Evolutionary conservation across 2,888 invertebrate genomes (phyloP), one percentile per base, ranked within the genome.

Genomic region (Branchipolynoe longqiensis): DNA sequence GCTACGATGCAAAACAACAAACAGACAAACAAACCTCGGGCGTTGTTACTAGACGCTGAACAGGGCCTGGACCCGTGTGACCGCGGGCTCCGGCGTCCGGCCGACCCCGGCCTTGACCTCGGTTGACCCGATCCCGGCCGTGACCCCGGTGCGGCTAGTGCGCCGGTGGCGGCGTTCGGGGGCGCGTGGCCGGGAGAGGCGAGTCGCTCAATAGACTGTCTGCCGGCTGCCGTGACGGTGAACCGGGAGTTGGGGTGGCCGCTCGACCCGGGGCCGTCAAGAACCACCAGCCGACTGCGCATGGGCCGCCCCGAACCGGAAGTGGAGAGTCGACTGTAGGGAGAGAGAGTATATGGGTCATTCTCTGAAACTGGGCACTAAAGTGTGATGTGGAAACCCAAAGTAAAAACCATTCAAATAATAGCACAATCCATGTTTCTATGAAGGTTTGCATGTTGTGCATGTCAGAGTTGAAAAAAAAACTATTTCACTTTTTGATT

Each of bases 271-370:
- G 78, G 41, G 3, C 48, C 18, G 78, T 78, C 78, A 14, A 78
- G 1, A 41, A 78, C 78, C 41, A 78, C 78, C 54, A 78, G 31
- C 8, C 78, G 41, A 31, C 6, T 78, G 48, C 48, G 48, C 28
- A 78, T 41, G 78, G 41, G 41, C 1, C 48, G 78, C 48, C 2
- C 28, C 18, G 69, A 69, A 1, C 69, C 69, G 3, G 28, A 25
- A 6, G 48, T 48, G 4, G 78, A 78, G 28, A 54, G 22, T 1
- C 78, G 78, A 78, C 78, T 78, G 78, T 12, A 48, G n/a, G n/a
- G n/a, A n/a, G n/a, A n/a, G n/a, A n/a, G n/a, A n/a, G n/a, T n/a
- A n/a, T n/a, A n/a, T n/a, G n/a, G n/a, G n/a, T n/a, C n/a, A n/a
- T n/a, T n/a, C n/a, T n/a, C n/a, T n/a, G n/a, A n/a, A n/a, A n/a